Conservation (phyloP, 2,113 vertebrate genomes). For the Ifrita kowaldi region DNA sequence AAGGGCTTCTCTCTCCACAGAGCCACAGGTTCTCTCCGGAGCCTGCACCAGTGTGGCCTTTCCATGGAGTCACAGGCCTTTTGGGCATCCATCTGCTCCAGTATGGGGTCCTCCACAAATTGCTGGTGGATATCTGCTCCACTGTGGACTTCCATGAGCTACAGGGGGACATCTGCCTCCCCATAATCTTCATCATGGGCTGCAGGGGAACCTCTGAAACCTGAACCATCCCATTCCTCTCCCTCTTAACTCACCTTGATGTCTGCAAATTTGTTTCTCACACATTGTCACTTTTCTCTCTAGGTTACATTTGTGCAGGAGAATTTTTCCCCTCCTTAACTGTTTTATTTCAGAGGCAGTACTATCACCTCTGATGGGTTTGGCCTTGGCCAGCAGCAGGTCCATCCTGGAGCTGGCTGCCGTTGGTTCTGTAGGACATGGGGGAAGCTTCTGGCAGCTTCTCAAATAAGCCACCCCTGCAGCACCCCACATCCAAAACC, state of each 20-base stretch:
- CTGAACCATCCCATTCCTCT: neutral
- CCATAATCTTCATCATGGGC: neutral
- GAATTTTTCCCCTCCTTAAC: neutral
- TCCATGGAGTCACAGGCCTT: neutral
- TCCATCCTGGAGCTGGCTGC: neutral
- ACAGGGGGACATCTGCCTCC: neutral
- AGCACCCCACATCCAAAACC: neutral
- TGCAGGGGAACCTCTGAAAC: neutral
- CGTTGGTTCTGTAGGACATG: fast-evolving
- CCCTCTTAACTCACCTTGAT: neutral
- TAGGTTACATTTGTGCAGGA: neutral
- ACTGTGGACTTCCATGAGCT: neutral
- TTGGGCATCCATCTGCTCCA: neutral
- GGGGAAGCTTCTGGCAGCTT: neutral
- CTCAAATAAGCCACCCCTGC: neutral
- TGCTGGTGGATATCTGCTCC: neutral
- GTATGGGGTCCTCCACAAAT: neutral
- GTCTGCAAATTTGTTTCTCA: neutral
- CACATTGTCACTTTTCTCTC: neutral
- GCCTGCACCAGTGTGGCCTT: neutral
- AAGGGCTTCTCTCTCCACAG: neutral
- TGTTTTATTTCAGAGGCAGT: neutral
- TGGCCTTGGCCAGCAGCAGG: neutral
- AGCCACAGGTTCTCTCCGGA: neutral
- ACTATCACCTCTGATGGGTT: neutral